Percentiles rank a stretch among this genome's conserved stretches.
Conservation (phyloP, 2,797 vertebrate genomes). For the Onychomys torridus region DNA sequence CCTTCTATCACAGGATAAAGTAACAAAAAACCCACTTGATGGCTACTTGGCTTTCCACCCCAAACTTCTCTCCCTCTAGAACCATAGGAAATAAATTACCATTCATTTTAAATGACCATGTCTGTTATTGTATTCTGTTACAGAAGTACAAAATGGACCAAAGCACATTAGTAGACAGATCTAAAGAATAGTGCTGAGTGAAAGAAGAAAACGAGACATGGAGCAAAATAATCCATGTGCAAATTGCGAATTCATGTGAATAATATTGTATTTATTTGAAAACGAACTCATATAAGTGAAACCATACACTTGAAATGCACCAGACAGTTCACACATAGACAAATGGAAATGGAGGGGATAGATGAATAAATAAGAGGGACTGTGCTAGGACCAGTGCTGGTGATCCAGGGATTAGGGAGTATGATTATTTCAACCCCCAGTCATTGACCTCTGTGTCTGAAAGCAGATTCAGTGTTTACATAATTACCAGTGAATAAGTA, state of each 20-base stretch:
- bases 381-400: not conserved
- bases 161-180: not conserved
- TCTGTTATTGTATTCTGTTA: not conserved
- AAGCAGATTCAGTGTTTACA: slow-evolving; percentile 17
- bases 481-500: slow-evolving; percentile 38
- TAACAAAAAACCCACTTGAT: not conserved
- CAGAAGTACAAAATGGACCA: not conserved
- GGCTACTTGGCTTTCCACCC: not conserved
- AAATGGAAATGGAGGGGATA: slow-evolving; percentile 9
- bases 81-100: not conserved
- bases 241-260: slow-evolving; percentile 3
- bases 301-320: not conserved
- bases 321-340: not conserved
- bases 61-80: not conserved
- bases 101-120: slow-evolving; percentile 1
- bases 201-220: not conserved
- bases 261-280: slow-evolving; percentile 21
- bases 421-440: not conserved
- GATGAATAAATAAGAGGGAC: not conserved
- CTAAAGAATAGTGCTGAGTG: slow-evolving; percentile 2
- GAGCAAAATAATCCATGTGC: not conserved
- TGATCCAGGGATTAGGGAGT: not conserved
- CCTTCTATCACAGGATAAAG: not conserved
- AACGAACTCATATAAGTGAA: slow-evolving; percentile 35
- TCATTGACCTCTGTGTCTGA: not conserved